Conservation (phyloP, 1,140 invertebrate genomes). For the Sycophaga agraensis region DNA sequence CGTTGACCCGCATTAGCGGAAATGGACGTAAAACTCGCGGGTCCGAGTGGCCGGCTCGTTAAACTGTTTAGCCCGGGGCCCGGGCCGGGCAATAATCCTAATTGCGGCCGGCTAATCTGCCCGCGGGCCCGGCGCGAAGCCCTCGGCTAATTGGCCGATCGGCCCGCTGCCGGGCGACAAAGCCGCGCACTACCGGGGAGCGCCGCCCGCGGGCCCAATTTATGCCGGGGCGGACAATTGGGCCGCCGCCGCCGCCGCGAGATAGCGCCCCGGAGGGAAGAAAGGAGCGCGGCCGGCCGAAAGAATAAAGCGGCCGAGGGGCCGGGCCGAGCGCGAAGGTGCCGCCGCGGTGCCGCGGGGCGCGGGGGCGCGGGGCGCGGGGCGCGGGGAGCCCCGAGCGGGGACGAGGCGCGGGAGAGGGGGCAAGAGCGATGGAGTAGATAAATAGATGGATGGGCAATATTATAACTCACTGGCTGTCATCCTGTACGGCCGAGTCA, state of each 20-base stretch:
- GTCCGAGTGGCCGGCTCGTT: no score
- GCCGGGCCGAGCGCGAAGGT: background rate
- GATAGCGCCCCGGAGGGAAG: no score
- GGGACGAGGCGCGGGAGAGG: slow-evolving; percentile 15
- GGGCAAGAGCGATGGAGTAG: slow-evolving; percentile 45
- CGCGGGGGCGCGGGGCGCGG: no score
- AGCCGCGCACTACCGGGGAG: background rate
- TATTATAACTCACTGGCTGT: slow-evolving; percentile 57
- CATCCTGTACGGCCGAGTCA: slow-evolving; percentile 54
- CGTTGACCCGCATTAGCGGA: no score
- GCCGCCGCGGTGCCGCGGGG: slow-evolving; percentile 24
- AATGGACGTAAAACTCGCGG: no score
- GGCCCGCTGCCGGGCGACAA: background rate
- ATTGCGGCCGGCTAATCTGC: background rate
- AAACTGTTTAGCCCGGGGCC: no score
- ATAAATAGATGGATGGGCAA: slow-evolving; percentile 57
- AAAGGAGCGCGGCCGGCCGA: background rate
- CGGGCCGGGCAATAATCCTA: slow-evolving; percentile 13
- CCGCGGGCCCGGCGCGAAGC: background rate
- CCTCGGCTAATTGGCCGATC: background rate
- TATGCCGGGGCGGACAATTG: background rate
- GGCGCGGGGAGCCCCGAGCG: no score
- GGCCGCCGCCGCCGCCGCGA: background rate
- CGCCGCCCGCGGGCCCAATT: no score
- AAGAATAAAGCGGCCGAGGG: slow-evolving; percentile 29